Evolutionary conservation across 2,113 vertebrate species (phyloP).

Genomic region (Protobothrops mucrosquamatus): DNA sequence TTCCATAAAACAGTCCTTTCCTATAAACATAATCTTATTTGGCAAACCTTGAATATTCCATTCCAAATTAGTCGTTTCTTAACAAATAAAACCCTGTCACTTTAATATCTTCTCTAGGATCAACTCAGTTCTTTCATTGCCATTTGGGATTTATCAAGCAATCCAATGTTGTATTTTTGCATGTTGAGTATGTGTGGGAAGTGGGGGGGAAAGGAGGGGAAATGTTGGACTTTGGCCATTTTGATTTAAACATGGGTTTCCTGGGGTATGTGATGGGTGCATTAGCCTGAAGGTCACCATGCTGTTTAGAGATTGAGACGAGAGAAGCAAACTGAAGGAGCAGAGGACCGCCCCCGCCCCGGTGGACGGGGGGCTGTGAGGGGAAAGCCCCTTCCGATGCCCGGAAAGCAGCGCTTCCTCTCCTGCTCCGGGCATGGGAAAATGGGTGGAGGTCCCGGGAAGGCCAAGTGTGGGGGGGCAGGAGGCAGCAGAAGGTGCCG

Average conservation of each 20-base stretch:
- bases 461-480: no score
- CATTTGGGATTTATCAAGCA: slow-evolving; percentile 25
- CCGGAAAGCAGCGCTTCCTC: no score
- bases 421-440: no score
- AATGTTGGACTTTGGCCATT: slow-evolving; percentile 66
- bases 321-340: slow-evolving; percentile 24
- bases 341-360: not conserved
- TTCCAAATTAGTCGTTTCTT: not conserved
- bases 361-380: no score
- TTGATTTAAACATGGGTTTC: slow-evolving; percentile 69
- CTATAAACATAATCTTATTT: not conserved
- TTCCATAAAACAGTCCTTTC: not conserved
- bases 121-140: slow-evolving; percentile 30
- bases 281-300: slow-evolving; percentile 80
- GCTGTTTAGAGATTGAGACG: slow-evolving; percentile 58
- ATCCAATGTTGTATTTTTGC: not conserved
- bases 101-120: not conserved
- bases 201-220: not conserved
- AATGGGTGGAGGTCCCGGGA: no score
- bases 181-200: not conserved
- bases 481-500: no score
- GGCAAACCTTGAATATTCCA: not conserved
- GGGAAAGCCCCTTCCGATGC: no score
- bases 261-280: slow-evolving; percentile 73
- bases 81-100: not conserved